phyloP scores from a whole-genome alignment of 2,888 invertebrate genomes.

The Alloscopus bannaensis region DNA sequence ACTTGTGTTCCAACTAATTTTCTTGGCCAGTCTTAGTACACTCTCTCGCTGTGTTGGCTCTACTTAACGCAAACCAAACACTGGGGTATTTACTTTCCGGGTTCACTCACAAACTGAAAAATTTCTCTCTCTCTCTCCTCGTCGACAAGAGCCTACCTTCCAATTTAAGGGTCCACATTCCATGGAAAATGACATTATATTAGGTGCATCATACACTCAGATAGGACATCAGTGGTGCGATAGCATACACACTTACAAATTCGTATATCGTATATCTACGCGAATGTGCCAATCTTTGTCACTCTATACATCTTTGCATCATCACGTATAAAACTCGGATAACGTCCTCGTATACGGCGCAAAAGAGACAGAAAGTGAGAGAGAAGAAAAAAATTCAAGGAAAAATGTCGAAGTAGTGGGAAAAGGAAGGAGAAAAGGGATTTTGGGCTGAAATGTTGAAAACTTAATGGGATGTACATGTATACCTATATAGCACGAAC shows the following conservation, averaged over 20 bases:
- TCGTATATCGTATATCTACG: neutral
- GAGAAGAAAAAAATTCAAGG: neutral
- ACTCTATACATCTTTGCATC: neutral
- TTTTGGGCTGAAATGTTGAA: conserved; percentile 24
- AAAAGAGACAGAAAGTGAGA: conserved; percentile 1
- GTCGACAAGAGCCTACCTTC: neutral
- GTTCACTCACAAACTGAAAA: conserved; percentile 5
- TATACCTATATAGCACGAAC: neutral
- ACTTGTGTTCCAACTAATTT: conserved; percentile 15
- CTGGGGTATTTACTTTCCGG: conserved; percentile 46
- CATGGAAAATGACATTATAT: neutral
- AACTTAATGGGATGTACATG: conserved; percentile 10
- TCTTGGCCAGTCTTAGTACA: conserved; percentile 9
- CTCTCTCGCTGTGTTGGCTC: conserved; percentile 1
- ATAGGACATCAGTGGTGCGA: no score
- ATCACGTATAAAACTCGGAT: no score
- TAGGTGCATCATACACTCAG: neutral
- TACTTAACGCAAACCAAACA: conserved; percentile 53
- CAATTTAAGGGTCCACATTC: neutral
- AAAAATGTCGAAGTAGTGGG: conserved; percentile 5
- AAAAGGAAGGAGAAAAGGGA: conserved; percentile 17
- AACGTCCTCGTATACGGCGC: no score
- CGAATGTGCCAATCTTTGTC: neutral
- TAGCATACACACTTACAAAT: no score
- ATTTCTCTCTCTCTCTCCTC: neutral